A percentile compares a stretch with the other conserved stretches of the same genome.
Conservation (phyloP, 2,797 vertebrate genomes). For the Pelochelys cantorii region DNA sequence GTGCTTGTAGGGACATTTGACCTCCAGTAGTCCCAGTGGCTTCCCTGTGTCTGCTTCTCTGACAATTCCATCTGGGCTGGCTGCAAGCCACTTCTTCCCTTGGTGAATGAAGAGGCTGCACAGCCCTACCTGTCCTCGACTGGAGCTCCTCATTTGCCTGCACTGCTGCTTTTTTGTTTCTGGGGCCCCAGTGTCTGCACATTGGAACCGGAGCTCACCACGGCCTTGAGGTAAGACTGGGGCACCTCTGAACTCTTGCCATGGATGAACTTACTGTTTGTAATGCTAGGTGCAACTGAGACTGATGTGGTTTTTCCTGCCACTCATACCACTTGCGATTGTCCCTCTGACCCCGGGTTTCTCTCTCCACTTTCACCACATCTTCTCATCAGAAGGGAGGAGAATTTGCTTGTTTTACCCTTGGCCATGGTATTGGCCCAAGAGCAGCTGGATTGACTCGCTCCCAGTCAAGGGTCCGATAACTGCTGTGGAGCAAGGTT, state of each 20-base stretch:
- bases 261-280: slow-evolving; percentile 79
- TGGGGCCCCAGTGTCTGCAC: slow-evolving; percentile 84
- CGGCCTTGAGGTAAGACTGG: slow-evolving; percentile 79
- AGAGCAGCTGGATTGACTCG: background rate
- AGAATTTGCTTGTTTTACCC: rapidly evolving
- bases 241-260: slow-evolving; percentile 78
- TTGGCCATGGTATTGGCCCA: background rate
- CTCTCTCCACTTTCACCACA: slow-evolving; percentile 77
- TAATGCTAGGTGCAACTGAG: slow-evolving; percentile 81
- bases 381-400: slow-evolving; percentile 17
- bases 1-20: slow-evolving; percentile 90
- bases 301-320: slow-evolving; percentile 86
- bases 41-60: slow-evolving; percentile 70
- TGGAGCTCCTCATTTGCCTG: slow-evolving; percentile 79
- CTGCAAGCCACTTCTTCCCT: slow-evolving; percentile 82
- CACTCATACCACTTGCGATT: slow-evolving; percentile 84
- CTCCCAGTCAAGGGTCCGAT: too few species aligned
- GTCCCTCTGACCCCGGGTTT: slow-evolving; percentile 82
- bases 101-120: slow-evolving; percentile 85
- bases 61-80: slow-evolving; percentile 86
- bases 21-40: slow-evolving; percentile 79
- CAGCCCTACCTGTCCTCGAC: slow-evolving; percentile 34
- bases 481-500: background rate
- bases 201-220: slow-evolving; percentile 65
- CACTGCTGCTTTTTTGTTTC: slow-evolving; percentile 75